These are phyloP conservation scores for Tolmerus cingulatus DNA, from an alignment of 2,888 invertebrate species.

Conservation along the genomic window DNA sequence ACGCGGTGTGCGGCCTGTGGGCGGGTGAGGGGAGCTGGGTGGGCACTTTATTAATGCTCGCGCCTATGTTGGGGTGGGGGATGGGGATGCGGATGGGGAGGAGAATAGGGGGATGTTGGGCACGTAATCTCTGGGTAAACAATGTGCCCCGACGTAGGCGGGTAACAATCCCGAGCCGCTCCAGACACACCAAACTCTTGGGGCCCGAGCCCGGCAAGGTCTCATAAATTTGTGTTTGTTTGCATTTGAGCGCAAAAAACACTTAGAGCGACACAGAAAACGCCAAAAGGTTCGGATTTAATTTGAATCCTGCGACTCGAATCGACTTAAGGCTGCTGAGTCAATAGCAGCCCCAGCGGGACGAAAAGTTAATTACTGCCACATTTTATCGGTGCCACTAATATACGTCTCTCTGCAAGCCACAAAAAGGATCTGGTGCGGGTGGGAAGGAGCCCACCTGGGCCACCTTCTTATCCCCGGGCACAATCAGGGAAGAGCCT, in stretches of 20 bases:
- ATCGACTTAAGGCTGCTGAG: constrained; percentile 3
- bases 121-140: constrained; percentile 19
- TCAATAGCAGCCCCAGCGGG: not conserved
- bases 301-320: constrained; percentile 22
- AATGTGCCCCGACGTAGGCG: not conserved
- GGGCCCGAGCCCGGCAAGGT: not conserved
- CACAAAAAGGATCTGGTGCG: not conserved
- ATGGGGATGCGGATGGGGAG: too few species aligned
- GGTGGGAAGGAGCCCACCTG: not conserved
- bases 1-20: constrained; percentile 6
- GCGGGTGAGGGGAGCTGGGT: not conserved
- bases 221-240: constrained; percentile 22
- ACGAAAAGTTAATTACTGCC: constrained; percentile 27
- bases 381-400: not conserved
- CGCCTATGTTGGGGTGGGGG: not conserved
- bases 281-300: constrained; percentile 22
- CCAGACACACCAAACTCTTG: not conserved
- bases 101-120: not conserved
- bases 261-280: not conserved
- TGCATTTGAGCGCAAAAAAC: not conserved
- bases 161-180: not conserved
- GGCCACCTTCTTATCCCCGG: not conserved
- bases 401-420: not conserved
- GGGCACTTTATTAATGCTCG: not conserved
- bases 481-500: not conserved